Base-by-base conservation (phyloP, 1,140 invertebrate genomes). In the Rhagoletis pomonella region DNA sequence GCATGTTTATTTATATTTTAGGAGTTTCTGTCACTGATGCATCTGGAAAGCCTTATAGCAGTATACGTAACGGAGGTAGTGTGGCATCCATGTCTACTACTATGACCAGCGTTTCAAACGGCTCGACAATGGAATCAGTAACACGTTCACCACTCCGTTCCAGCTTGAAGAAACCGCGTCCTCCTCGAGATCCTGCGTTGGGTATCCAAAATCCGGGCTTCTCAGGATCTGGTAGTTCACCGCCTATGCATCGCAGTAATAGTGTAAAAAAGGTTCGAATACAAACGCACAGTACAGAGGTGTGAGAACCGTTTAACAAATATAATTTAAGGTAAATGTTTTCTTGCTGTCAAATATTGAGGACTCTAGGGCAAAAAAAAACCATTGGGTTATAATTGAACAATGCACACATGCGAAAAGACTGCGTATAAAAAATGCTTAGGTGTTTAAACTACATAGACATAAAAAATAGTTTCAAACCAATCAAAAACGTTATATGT, bases 181-280 rank as follows among this genome's bases (percentile, higher is more conserved):
- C 96, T 29, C 90, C 93, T 84, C 88, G 93, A 88, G 91, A 94
- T 90, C 88, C 94, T 87, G 95, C 94, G 47, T 93, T 97, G 29
- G 97, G 97, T n/a, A 97, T 97, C 59, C 96, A 97, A 88, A 97
- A 98, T 94, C 97, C 97, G 0, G 95, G 94, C 4, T 95, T 94
- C 87, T 94, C 93, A 10, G 97, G 97, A 89, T 96, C 96, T 2
- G 95, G 96, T 1, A 95, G 96, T 87, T 97, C 97, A 12, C 97
- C 96, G 1, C 96, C 96, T 0, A 93, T 97, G 14, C 95, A 96
- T 42, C 94, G 97, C 64, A 97, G 97, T 89, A 97, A 96, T 1
- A 97, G 96, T 89, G 96, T 97, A 88, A 97, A 97, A 90, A 97
- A 97, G 94, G 97, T 98, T 14, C 95, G 97, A 42, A 97, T 98